Conservation (phyloP, 2,113 vertebrate species). For the Nothocercus julius region DNA sequence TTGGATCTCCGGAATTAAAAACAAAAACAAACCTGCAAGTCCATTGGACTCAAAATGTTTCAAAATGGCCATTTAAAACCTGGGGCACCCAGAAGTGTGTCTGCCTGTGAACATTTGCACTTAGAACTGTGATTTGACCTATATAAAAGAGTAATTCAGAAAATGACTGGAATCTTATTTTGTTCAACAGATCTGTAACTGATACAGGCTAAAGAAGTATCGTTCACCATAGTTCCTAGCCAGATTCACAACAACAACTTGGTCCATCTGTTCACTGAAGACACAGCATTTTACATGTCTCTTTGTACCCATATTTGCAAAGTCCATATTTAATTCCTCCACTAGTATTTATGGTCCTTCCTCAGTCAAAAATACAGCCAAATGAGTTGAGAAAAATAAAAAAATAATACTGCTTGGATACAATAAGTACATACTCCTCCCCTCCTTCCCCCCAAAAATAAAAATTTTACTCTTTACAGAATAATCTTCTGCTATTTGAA, state of each 20-base stretch:
- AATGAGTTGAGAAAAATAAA: neutral
- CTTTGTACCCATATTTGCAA: slow-evolving; percentile 60
- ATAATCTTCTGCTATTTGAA: slow-evolving; percentile 8
- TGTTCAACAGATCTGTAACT: slow-evolving; percentile 66
- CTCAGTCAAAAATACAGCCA: neutral
- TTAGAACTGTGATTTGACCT: slow-evolving; percentile 68
- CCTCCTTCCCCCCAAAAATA: neutral
- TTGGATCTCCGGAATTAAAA: neutral
- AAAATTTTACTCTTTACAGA: neutral
- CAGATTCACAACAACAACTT: slow-evolving; percentile 71
- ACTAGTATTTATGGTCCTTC: slow-evolving; percentile 37
- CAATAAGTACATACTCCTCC: neutral
- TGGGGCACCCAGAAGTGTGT: slow-evolving; percentile 47
- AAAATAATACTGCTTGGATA: neutral
- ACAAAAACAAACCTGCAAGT: neutral
- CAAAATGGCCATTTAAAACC: slow-evolving; percentile 46
- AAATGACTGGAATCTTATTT: slow-evolving; percentile 69
- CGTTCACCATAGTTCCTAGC: slow-evolving; percentile 67
- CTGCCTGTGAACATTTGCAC: slow-evolving; percentile 64
- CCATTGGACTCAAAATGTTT: slow-evolving; percentile 22
- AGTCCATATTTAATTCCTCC: slow-evolving; percentile 56
- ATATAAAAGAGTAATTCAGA: slow-evolving; percentile 64
- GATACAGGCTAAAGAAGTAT: slow-evolving; percentile 68
- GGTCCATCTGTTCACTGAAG: slow-evolving; percentile 71
- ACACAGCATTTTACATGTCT: slow-evolving; percentile 67